Percentiles rank a stretch among this genome's conserved stretches.
Conservation (phyloP, 2,797 vertebrate species). For the Propithecus deckenii region DNA sequence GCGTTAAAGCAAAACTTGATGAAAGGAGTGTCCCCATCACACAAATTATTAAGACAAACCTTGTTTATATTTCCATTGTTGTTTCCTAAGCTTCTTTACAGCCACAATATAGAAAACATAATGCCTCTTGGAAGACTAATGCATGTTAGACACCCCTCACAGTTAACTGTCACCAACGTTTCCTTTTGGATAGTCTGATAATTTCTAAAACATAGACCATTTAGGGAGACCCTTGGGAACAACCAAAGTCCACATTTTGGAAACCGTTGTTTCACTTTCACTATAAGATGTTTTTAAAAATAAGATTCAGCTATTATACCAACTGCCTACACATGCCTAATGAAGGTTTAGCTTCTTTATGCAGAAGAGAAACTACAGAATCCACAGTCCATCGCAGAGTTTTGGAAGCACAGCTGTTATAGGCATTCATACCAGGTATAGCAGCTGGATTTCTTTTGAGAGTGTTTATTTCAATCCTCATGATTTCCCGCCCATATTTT, state of each 20-base stretch:
- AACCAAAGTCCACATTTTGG: background rate
- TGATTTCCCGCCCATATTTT: slow-evolving; percentile 66
- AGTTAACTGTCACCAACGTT: background rate
- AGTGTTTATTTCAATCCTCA: slow-evolving; percentile 63
- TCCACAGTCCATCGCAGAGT: background rate
- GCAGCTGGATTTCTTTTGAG: slow-evolving; percentile 64
- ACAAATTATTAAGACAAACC: background rate
- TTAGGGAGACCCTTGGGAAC: background rate
- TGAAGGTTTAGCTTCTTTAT: background rate
- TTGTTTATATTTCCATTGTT: background rate
- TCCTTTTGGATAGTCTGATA: background rate
- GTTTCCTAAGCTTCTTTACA: background rate
- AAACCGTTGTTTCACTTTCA: background rate
- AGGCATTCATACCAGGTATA: slow-evolving; percentile 46
- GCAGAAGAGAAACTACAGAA: background rate
- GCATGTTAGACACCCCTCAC: background rate
- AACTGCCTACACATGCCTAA: background rate
- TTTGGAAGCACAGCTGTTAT: slow-evolving; percentile 76
- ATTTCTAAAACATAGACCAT: background rate
- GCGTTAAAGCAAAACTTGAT: background rate
- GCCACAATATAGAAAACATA: background rate
- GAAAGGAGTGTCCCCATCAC: background rate
- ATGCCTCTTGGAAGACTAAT: background rate
- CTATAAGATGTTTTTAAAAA: background rate
- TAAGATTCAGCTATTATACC: background rate